Percentiles rank a stretch among this genome's conserved stretches.
These are phyloP conservation scores for Hirtodrosophila confusa DNA, from an alignment of 2,888 invertebrate species.

Conservation along the genomic window DNA sequence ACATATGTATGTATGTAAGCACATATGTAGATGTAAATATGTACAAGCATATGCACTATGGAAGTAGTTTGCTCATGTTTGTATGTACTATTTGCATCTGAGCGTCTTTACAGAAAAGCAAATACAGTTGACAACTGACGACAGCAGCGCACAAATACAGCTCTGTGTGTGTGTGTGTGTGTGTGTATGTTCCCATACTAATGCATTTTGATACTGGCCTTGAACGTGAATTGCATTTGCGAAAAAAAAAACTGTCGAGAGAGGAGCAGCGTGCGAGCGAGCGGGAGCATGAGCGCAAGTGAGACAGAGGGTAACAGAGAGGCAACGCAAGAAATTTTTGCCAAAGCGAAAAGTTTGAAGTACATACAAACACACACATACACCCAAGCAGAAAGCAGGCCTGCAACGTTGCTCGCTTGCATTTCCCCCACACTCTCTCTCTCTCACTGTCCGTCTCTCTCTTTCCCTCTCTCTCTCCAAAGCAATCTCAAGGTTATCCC, in stretches of 20 bases:
- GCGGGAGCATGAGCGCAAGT: constrained; percentile 7
- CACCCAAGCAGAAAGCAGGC: constrained; percentile 18
- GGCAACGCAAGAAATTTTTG: constrained; percentile 46
- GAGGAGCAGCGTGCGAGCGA: constrained; percentile 14
- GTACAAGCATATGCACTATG: too few relatives aligned
- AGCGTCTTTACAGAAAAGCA: constrained; percentile 42
- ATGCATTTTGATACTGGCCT: constrained; percentile 79
- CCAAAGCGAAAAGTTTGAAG: constrained; percentile 65
- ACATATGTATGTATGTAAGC: not conserved
- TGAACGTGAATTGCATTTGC: constrained; percentile 84
- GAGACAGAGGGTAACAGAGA: constrained; percentile 19
- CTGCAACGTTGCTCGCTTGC: constrained; percentile 44
- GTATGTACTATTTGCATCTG: constrained; percentile 22
- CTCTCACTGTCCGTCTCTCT: constrained; percentile 11
- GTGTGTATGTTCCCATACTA: constrained; percentile 28
- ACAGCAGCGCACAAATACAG: constrained; percentile 29
- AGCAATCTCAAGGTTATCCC: constrained; percentile 66
- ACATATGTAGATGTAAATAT: not conserved
- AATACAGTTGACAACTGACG: constrained; percentile 68
- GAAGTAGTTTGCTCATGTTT: not conserved
- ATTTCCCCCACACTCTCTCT: constrained; percentile 29
- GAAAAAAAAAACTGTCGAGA: constrained; percentile 33
- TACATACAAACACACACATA: constrained; percentile 24
- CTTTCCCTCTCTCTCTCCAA: constrained; percentile 34
- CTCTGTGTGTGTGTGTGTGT: not conserved